These are phyloP conservation scores for Chionis minor DNA, from an alignment of 2,113 vertebrate genomes.

Conservation along the genomic window DNA sequence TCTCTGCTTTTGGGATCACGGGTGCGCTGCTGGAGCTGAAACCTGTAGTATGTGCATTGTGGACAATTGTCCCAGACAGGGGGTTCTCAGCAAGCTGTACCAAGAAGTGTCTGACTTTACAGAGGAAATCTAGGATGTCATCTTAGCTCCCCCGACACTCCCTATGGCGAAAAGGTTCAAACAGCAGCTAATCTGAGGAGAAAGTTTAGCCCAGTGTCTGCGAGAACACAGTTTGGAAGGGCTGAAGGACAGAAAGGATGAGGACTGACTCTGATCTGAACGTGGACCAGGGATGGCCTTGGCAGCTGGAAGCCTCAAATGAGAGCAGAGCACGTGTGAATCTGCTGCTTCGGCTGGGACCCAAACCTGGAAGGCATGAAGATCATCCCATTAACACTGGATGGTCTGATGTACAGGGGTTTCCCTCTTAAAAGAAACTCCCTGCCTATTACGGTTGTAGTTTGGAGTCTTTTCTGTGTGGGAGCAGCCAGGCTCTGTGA, in stretches of 20 bases:
- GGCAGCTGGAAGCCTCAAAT: too few species aligned
- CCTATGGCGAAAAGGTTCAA: not conserved
- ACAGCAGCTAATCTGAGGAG: not conserved
- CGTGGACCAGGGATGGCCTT: too few species aligned
- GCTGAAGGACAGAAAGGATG: not conserved
- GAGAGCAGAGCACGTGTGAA: too few species aligned
- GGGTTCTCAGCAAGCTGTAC: not conserved
- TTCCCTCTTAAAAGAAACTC: too few species aligned
- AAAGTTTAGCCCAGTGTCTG: not conserved
- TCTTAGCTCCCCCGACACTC: not conserved
- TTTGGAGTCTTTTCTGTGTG: too few species aligned
- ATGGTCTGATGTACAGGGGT: too few species aligned
- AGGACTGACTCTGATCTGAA: too few species aligned
- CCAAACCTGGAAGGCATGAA: too few species aligned
- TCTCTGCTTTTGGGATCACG: not conserved
- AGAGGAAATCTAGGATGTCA: not conserved
- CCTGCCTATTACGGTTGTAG: too few species aligned
- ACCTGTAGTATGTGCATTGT: accelerated
- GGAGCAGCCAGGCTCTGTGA: too few species aligned
- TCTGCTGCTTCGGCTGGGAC: too few species aligned
- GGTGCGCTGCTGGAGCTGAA: not conserved
- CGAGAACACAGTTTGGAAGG: not conserved
- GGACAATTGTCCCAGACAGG: accelerated
- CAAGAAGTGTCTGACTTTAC: not conserved
- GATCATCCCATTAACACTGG: too few species aligned